Evolutionary conservation across 2,888 invertebrate genomes (phyloP).

Genomic region (Ypsolopha sequella): DNA sequence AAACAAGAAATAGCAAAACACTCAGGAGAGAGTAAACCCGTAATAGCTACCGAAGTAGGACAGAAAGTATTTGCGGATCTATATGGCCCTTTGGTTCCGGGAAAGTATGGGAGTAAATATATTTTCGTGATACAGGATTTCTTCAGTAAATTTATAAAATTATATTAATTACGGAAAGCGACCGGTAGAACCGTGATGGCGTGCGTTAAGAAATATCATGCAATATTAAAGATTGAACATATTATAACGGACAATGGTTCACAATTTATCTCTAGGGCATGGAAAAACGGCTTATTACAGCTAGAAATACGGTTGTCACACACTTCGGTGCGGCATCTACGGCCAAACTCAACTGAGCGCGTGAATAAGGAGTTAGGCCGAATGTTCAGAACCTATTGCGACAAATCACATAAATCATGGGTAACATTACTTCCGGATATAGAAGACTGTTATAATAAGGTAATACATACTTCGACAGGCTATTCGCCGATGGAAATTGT

Average conservation of each 20-base stretch:
- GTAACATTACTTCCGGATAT: background rate
- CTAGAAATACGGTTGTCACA: too few relatives aligned
- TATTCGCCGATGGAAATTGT: background rate
- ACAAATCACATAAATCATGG: too few relatives aligned
- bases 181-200: background rate
- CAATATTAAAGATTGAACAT: background rate
- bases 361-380: too few relatives aligned
- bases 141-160: constrained; percentile 1
- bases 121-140: constrained; percentile 4
- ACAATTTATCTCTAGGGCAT: background rate
- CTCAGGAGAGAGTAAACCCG: constrained; percentile 4
- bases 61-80: constrained; percentile 6
- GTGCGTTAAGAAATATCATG: background rate
- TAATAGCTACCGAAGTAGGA: constrained; percentile 4
- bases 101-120: constrained; percentile 4
- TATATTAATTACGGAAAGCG: background rate
- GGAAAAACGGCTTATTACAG: background rate
- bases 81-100: constrained; percentile 3
- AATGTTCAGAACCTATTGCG: too few relatives aligned
- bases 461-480: background rate
- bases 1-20: constrained; percentile 4
- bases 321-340: too few relatives aligned
- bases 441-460: background rate
- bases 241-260: background rate
- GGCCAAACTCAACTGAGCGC: too few relatives aligned